Evolutionary conservation across 2,113 vertebrate genomes (phyloP).

Genomic region (Romanogobio albipinnatus): DNA sequence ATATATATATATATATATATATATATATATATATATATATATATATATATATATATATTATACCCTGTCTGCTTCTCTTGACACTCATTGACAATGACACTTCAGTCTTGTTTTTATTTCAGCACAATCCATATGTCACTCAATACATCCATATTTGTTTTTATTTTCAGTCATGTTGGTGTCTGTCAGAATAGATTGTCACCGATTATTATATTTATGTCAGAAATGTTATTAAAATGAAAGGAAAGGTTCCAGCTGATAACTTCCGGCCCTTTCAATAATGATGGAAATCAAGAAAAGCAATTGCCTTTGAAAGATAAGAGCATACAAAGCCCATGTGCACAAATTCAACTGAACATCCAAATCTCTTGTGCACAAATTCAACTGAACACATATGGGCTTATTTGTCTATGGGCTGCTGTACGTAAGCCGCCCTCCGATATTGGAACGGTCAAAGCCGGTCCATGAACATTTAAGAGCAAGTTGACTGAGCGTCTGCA

Average conservation of each 20-base stretch:
- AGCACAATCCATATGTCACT: conserved; percentile 2
- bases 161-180: not conserved
- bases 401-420: too few relatives aligned
- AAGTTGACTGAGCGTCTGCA: too few relatives aligned
- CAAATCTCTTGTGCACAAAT: not conserved
- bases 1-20: too few relatives aligned
- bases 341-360: not conserved
- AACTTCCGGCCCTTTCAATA: not conserved
- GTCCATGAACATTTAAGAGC: too few relatives aligned
- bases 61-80: not conserved
- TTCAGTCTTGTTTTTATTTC: conserved; percentile 8
- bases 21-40: too few relatives aligned
- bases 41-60: not conserved
- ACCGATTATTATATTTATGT: not conserved
- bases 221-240: conserved; percentile 21
- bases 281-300: conserved; percentile 4
- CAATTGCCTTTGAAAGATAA: not conserved
- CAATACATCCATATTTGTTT: conserved; percentile 12
- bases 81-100: not conserved
- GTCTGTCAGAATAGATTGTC: conserved; percentile 3
- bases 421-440: too few relatives aligned
- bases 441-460: too few relatives aligned
- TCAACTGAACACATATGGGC: not conserved
- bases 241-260: not conserved
- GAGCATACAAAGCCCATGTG: not conserved